Base-by-base conservation (phyloP, 2,888 invertebrate species). In the Ophioninae sp. region DNA sequence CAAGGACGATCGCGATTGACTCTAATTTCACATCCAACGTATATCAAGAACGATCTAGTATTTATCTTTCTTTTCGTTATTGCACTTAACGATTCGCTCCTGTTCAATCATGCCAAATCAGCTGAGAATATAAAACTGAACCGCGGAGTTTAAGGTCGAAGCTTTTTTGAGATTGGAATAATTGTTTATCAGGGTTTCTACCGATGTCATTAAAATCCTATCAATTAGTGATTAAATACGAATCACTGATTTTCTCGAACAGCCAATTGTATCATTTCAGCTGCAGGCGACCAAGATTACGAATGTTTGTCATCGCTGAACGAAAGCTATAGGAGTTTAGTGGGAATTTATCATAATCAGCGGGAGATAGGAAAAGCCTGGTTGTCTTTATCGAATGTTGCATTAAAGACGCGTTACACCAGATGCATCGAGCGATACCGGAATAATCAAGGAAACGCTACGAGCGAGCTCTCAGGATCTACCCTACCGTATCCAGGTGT, bases 401-500 rank as follows among this genome's bases (percentile, higher is more conserved):
- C 81, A 86, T 86, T 84, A 84, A 86, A 85, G 80, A 79, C 84
- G 80, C 17, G 50, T 17, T 59, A 82, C 84, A 85, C 75, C 81
- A 85, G 86, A 87, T 88, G 87, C 85, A 87, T 85, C 87, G 86
- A 85, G 83, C 84, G 86, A 88, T 87, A 87, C 85, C 82, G 77
- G 73, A 69, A 70, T 84, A 81, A 81, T 84, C 81, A 80, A 84
- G 79, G 70, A 23, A 59, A 69, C 84, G 84, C 74, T 85, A 79
- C 69, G 6, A 76, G 56, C 72, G 65, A 83, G 23, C 86, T 86
- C 85, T 56, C 87, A 83, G 79, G 41, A 30, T 69, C 61, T 75
- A 21, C n/a, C 59, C 79, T 59, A 79, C 72, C 61, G 69, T 61
- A 50, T 81, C 41, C 57, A 23, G 62, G n/a, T 67, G n/a, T 76